Base-by-base conservation (phyloP, 2,113 vertebrate genomes). In the Solea solea region DNA sequence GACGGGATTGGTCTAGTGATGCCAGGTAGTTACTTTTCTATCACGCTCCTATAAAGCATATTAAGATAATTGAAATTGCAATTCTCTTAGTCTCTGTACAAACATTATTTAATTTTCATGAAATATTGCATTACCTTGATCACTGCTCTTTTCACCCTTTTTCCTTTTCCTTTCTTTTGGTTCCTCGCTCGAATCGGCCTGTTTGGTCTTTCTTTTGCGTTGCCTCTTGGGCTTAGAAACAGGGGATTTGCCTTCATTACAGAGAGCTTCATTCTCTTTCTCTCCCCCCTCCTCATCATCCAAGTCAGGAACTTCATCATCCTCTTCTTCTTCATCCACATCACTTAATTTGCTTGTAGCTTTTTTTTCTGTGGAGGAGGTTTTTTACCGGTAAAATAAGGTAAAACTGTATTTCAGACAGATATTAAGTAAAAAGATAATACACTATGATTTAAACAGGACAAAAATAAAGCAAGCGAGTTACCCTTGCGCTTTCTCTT, bases 261-360 rank as follows among this genome's bases (percentile, higher is more conserved):
- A 69, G 69, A 95, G 79, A 13, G 91, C 91, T 15, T 96, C 94
- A 16, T 96, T 96, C 79, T 97, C 95, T 7, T 96, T 96, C 83
- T 95, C 94, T 65, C 78, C 86, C 79, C 94, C 72, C 41, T 69
- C 72, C 34, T 78, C 69, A 21, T 69, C 72, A 28, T 90, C 86
- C 11, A 86, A 64, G 5, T 84, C 83, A 3, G 78, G 68, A 40
- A 63, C 58, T 44, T 82, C 62, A 4, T 76, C 70, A 9, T 84
- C 84, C 2, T 88, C 84, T 45, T 90, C 89, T 57, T 72, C 86
- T 62, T 84, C 82, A 51, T 90, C 89, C 14, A 80, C 78, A 41
- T 86, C 85, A 57, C 74, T 89, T 49, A 84, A 65, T 15, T 78
- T 86, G 27, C 12, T 69, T 9, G 9, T 53, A 28, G 72, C 9